A percentile compares a stretch with the other conserved stretches of the same genome.
Conservation (phyloP, 2,797 vertebrate genomes). For the Cryptoblepharus egeriae region DNA sequence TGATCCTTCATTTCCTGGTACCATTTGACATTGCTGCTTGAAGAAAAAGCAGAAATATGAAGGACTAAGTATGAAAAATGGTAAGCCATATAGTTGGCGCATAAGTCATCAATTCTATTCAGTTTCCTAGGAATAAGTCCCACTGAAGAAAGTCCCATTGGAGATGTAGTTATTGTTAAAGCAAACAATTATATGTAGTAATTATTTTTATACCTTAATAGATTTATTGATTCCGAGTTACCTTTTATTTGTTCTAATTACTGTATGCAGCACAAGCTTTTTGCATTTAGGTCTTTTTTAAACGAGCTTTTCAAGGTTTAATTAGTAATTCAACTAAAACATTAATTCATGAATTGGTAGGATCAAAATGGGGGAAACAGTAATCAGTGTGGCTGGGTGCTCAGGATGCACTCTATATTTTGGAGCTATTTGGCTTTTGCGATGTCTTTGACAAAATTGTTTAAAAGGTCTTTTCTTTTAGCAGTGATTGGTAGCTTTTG, state of each 20-base stretch:
- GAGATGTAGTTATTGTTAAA: background rate
- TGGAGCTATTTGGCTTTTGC: background rate
- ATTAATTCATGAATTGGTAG: background rate
- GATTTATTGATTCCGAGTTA: background rate
- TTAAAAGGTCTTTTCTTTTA: background rate
- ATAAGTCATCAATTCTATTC: no score
- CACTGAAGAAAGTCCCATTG: no score
- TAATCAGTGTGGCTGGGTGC: background rate
- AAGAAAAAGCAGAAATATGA: background rate
- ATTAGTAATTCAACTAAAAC: background rate
- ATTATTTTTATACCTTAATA: background rate
- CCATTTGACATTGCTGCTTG: background rate
- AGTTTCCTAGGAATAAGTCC: no score
- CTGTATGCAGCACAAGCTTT: background rate
- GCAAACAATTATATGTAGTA: background rate
- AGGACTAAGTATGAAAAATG: no score
- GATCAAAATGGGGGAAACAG: background rate
- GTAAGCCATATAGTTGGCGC: no score
- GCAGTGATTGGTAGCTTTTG: background rate
- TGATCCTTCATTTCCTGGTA: background rate
- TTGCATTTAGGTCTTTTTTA: background rate
- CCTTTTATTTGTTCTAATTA: slow-evolving; percentile 7
- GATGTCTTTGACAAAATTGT: background rate
- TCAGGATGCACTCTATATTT: background rate
- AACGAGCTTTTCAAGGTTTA: no score